Conservation (phyloP, 2,113 vertebrate species). For the Nematolebias whitei region DNA sequence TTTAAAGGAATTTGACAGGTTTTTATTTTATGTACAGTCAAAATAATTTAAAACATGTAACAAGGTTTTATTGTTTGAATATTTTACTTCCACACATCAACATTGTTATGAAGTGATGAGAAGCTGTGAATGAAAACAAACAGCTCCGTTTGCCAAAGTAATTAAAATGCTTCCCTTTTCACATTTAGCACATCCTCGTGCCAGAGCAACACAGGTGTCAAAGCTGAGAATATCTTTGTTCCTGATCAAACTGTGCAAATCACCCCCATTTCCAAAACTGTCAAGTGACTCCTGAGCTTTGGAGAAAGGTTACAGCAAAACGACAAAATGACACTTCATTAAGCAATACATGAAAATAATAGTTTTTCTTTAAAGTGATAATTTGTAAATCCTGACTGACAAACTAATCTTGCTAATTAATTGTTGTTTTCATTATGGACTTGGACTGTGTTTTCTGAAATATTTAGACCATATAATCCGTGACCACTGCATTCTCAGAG, state of each 20-base stretch:
- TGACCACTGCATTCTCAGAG: no score
- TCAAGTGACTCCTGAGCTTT: conserved; percentile 38
- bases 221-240: conserved; percentile 27
- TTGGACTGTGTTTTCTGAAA: no score
- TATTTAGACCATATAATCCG: no score
- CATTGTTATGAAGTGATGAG: no score
- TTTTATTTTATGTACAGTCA: no score
- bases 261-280: conserved; percentile 31
- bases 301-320: conserved; percentile 24
- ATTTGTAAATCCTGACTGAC: conserved; percentile 9
- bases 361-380: not conserved
- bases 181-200: conserved; percentile 23
- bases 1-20: no score
- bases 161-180: conserved; percentile 29
- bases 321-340: conserved; percentile 12
- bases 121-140: no score
- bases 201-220: conserved; percentile 7
- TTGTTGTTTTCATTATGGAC: no score
- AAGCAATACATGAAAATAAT: conserved; percentile 14
- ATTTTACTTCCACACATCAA: no score
- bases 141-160: conserved; percentile 1
- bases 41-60: no score
- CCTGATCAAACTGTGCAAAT: conserved; percentile 37
- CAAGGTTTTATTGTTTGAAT: no score
- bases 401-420: not conserved